phyloP scores from a whole-genome alignment of 2,797 vertebrate genomes.

The Sarcoramphus papa region DNA sequence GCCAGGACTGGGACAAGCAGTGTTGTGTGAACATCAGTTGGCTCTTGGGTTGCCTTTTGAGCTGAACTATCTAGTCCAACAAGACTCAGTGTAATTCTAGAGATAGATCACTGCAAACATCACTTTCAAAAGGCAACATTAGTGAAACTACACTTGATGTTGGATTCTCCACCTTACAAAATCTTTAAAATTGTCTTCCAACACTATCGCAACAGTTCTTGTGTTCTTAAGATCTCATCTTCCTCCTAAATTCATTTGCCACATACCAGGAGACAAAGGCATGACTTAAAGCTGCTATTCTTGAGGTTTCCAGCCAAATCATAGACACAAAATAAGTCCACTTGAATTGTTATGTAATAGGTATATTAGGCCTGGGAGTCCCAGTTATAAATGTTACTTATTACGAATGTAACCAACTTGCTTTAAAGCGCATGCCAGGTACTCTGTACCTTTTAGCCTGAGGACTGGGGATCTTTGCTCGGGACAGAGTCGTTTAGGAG shows the following conservation, averaged over 20 bases:
- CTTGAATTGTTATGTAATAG: neutral
- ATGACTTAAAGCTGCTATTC: neutral
- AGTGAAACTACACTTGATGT: neutral
- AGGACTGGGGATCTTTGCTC: neutral
- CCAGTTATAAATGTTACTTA: neutral
- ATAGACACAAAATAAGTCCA: neutral
- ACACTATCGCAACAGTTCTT: neutral
- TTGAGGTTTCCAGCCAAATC: neutral
- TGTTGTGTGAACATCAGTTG: neutral
- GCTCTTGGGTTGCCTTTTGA: neutral
- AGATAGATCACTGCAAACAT: neutral
- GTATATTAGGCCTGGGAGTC: neutral
- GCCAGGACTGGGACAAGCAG: neutral
- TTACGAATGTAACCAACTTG: neutral
- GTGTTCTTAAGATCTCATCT: neutral
- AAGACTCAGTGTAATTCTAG: neutral
- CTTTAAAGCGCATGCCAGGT: neutral
- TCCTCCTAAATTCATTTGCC: neutral
- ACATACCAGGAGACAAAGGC: fast-evolving
- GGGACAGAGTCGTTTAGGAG: neutral
- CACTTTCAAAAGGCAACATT: neutral
- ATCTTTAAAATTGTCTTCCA: neutral
- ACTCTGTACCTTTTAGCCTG: neutral
- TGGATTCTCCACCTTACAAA: neutral
- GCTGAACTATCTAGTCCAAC: neutral